Percentiles rank a stretch among this genome's conserved stretches.
Evolutionary conservation across 1,140 invertebrate genomes (phyloP).

Genomic region (Centruroides vittatus): DNA sequence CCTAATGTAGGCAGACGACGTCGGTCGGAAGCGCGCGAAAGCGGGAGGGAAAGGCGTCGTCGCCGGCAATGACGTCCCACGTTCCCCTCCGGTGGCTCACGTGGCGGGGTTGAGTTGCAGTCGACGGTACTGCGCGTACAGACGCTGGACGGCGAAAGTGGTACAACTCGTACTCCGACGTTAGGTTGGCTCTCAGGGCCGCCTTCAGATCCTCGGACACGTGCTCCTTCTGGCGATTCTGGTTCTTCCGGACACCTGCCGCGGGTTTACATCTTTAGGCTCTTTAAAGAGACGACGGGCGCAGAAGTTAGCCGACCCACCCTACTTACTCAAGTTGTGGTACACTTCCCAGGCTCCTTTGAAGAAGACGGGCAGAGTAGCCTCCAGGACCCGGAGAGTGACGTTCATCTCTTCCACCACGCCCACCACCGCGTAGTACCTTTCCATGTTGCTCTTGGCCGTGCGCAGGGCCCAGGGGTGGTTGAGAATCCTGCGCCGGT

Average conservation of each 20-base stretch:
- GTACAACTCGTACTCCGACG: slow-evolving; percentile 79
- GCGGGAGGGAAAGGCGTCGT: too few relatives aligned
- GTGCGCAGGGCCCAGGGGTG: slow-evolving; percentile 20
- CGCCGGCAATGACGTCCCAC: too few relatives aligned
- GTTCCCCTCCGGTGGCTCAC: too few relatives aligned
- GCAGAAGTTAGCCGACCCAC: too few relatives aligned
- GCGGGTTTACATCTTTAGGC: too few relatives aligned
- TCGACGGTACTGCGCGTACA: slow-evolving; percentile 47
- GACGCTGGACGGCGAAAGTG: slow-evolving; percentile 71
- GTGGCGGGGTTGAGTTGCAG: not conserved
- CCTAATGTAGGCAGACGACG: too few relatives aligned
- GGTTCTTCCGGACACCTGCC: slow-evolving; percentile 42
- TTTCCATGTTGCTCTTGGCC: slow-evolving; percentile 24
- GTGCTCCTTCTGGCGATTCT: slow-evolving; percentile 64
- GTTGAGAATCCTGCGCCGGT: slow-evolving; percentile 19
- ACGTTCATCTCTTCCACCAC: slow-evolving; percentile 24
- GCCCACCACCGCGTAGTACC: slow-evolving; percentile 24
- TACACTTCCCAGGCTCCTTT: slow-evolving; percentile 38
- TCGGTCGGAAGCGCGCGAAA: too few relatives aligned
- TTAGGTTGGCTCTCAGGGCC: slow-evolving; percentile 71
- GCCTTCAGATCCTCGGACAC: slow-evolving; percentile 72
- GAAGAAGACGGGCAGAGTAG: slow-evolving; percentile 42
- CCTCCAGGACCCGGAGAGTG: slow-evolving; percentile 23
- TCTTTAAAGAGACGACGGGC: too few relatives aligned
- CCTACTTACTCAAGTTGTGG: slow-evolving; percentile 36